Evolutionary conservation across 1,140 invertebrate genomes (phyloP), one percentile per base, ranked within the genome.

Genomic region (Brevipalpus yothersi): DNA sequence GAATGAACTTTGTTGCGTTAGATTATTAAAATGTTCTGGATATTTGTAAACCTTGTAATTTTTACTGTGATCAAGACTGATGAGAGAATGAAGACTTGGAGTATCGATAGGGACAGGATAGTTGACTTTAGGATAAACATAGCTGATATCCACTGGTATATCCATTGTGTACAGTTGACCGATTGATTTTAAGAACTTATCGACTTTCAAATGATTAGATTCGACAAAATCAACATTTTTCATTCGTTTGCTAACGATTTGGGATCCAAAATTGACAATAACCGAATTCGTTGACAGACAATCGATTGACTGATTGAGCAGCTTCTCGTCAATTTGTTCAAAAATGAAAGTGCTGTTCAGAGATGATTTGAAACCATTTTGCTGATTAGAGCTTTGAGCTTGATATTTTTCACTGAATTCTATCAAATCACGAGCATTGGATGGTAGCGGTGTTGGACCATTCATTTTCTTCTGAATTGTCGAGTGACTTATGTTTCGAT

Each of bases 31-130:
- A 23, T 55, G 58, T 42, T 64, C 55, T 15, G 65, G 63, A 66
- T 81, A 88, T 66, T 79, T 73, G 45, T 84, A 80, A 11, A 89
- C 82, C 63, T 74, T 70, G 82, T 83, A 90, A 68, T 80, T 77
- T 17, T 73, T 73, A 4, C 78, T 78, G 72, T 98, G 92, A 72
- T 97, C 90, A 92, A 92, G 97, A 63, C 79, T 75, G 57, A 95
- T 74, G 64, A 82, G 72, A 0, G 88, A 81, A 53, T 80, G 81
- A 51, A 95, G 75, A 79, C 85, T 85, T 0, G 87, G 85, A 2
- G 89, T 94, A 41, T 84, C 83, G 57, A 79, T 76, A n/a, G 86
- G 76, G 15, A 94, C 91, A 0, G 91, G 90, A 67, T 80, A 90
- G 47, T 73, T 74, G 0, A 88, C 78, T 56, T 78, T 72, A 43